phyloP scores from a whole-genome alignment of 1,140 invertebrate species.

The Heliothis subflexa region DNA sequence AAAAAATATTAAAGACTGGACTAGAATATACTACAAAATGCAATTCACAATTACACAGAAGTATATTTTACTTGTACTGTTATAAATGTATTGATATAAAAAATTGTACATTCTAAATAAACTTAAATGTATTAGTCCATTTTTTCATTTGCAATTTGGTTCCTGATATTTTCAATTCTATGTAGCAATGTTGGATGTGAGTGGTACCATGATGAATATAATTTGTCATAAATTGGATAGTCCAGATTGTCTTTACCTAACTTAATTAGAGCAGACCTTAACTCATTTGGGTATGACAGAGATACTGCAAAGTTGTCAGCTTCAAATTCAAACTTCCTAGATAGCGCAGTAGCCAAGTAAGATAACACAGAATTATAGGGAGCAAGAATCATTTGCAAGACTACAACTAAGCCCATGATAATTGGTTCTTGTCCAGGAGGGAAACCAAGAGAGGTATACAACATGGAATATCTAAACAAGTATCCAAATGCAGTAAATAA shows the following conservation, averaged over 20 bases:
- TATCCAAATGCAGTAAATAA: constrained; percentile 96
- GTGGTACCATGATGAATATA: constrained; percentile 97
- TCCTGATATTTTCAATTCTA: constrained; percentile 92
- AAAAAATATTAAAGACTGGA: constrained; percentile 32
- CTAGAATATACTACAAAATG: constrained; percentile 44
- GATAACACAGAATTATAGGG: constrained; percentile 96
- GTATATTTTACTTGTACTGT: constrained; percentile 63
- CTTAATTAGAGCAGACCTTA: constrained; percentile 95
- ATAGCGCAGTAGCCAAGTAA: constrained; percentile 89
- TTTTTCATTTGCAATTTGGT: constrained; percentile 71
- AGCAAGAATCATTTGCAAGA: constrained; percentile 96
- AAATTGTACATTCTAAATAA: constrained; percentile 50
- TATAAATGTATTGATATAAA: constrained; percentile 58
- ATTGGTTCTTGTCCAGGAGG: constrained; percentile 91
- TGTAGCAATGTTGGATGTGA: constrained; percentile 98
- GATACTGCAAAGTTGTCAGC: constrained; percentile 97
- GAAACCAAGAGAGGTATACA: constrained; percentile 97
- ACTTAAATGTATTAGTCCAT: constrained; percentile 55
- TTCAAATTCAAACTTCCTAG: constrained; percentile 96
- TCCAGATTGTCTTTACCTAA: constrained; percentile 97
- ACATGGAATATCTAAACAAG: constrained; percentile 91
- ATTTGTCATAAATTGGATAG: constrained; percentile 96
- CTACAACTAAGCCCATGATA: constrained; percentile 96
- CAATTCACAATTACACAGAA: constrained; percentile 35
- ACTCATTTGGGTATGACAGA: constrained; percentile 90